Base-by-base conservation (phyloP, 2,113 vertebrate genomes). In the Corydoras maculifer region DNA sequence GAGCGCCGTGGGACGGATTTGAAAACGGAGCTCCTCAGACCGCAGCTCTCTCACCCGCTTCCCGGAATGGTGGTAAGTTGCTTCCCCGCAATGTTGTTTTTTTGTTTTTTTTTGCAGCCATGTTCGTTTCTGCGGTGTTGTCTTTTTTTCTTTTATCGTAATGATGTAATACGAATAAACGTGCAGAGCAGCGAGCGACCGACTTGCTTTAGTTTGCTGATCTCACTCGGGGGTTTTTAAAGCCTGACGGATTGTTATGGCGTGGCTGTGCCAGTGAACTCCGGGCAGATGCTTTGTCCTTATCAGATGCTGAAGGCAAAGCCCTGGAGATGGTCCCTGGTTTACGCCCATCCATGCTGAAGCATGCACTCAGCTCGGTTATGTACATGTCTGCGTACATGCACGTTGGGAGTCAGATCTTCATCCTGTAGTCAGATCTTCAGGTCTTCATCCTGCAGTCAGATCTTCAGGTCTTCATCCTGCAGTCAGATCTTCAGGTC, bases 11-110 rank as follows among this genome's bases (percentile, higher is more conserved):
- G 18, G 18, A 25, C 18, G 18, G 74, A 77, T 66, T 68, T 80
- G 73, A 74, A 75, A 54, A 71, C 78, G 69, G 75, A 80, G 72
- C 62, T 58, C 58, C 18, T 60, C 58, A 72, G 70, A 58, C 62
- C 43, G 62, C 72, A 73, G 66, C 68, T 70, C 69, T 70, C 58
- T 18, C 72, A 75, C 57, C 77, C 55, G 77, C 70, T 75, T 73
- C 76, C 73, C 70, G 81, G 81, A 70, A 82, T 82, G 81, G 81
- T 82, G 81, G 35, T 43, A 43, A 43, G 35, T 43, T 4, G 18
- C 18, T 25, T 25, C 18, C 18, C 18, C 18, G 35, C 8, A 30
- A 48, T 67, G 30, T 72, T 32, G 4, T 43, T 43, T 4, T 4
- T 43, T 43, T 43, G 1, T 43, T 43, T 43, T 43, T 4, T 43